phyloP scores from a whole-genome alignment of 2,888 invertebrate genomes.

The Myathropa florea region DNA sequence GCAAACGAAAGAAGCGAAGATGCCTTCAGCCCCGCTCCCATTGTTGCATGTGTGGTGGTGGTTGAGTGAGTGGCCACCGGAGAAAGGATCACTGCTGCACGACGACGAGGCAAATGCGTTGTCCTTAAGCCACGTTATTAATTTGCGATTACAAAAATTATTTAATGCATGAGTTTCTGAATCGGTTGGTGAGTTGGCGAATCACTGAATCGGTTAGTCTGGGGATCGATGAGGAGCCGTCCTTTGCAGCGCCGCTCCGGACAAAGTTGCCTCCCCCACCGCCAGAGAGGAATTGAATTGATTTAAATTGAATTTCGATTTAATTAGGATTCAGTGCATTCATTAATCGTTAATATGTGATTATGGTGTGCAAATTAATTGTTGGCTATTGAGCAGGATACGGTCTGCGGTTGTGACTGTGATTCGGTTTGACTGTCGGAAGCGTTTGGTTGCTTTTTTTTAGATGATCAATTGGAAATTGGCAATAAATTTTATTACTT shows the following conservation, averaged over 20 bases:
- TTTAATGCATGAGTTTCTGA: conserved; percentile 44
- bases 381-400: conserved; percentile 65
- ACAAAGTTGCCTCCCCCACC: conserved; percentile 3
- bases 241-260: background rate
- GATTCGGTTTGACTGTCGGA: background rate
- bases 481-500: conserved; percentile 65
- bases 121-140: conserved; percentile 64
- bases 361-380: conserved; percentile 70
- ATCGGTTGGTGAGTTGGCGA: background rate
- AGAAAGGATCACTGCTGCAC: background rate
- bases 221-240: background rate
- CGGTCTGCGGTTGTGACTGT: conserved; percentile 25
- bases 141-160: conserved; percentile 69
- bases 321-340: conserved; percentile 64
- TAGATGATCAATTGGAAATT: conserved; percentile 58
- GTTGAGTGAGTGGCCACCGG: background rate
- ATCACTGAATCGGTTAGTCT: conserved; percentile 6
- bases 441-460: background rate
- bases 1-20: background rate
- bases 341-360: conserved; percentile 71
- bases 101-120: background rate
- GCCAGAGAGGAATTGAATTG: conserved; percentile 14
- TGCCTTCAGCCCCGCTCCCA: background rate
- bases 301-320: conserved; percentile 70
- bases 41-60: background rate